These are phyloP conservation scores for Dipus sagitta DNA, from an alignment of 2,797 vertebrate species.

Conservation along the genomic window DNA sequence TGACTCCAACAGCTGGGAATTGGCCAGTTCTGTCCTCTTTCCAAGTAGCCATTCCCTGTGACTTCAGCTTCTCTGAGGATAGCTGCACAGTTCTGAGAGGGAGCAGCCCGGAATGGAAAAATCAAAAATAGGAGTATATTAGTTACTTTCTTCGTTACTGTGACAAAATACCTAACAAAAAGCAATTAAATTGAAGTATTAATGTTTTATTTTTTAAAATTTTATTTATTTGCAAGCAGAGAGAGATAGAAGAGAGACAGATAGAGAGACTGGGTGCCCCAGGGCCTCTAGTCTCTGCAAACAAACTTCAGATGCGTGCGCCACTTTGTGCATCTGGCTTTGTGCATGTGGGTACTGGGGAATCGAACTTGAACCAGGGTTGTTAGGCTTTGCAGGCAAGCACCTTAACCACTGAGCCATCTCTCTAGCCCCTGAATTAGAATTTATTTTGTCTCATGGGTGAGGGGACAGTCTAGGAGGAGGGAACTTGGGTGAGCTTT, in stretches of 20 bases:
- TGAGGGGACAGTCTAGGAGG: neutral
- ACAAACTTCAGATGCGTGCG: no score
- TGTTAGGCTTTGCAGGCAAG: no score
- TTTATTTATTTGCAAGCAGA: no score
- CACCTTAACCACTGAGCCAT: no score
- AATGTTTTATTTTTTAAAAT: no score
- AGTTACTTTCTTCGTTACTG: neutral
- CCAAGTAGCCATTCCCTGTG: neutral
- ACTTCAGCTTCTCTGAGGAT: neutral
- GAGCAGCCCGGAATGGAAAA: neutral
- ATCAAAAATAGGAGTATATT: neutral
- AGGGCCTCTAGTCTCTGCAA: no score
- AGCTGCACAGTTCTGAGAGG: neutral
- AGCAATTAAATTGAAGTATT: neutral
- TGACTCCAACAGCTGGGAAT: neutral
- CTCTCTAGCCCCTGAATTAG: no score
- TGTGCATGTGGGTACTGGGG: no score
- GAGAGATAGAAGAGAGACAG: no score
- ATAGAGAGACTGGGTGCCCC: no score
- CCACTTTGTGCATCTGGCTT: no score
- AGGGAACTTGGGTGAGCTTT: neutral
- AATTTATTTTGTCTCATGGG: neutral
- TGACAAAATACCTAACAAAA: neutral
- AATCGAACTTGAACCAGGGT: no score
- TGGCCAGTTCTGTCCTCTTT: neutral